Percentiles rank a stretch among this genome's conserved stretches.
phyloP scores from a whole-genome alignment of 64 coral and sea anemone genomes.

The Platygyra sinensis region DNA sequence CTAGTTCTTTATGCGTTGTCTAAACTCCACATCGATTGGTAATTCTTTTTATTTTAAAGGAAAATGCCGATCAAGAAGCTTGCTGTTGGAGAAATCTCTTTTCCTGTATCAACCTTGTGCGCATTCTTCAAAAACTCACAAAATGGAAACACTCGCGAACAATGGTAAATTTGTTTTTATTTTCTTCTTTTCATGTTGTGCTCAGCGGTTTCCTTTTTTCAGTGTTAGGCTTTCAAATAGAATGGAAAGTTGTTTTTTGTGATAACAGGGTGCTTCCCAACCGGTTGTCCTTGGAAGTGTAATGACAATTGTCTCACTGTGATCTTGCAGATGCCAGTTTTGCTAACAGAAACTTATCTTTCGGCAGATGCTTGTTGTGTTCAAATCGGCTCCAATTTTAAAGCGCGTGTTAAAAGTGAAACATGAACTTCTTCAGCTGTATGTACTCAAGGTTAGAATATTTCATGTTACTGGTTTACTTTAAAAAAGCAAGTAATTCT shows the following conservation, averaged over 20 bases:
- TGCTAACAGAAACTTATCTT: neutral
- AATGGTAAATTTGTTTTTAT: conserved; percentile 49
- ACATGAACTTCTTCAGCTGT: conserved; percentile 92
- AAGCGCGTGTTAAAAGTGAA: conserved; percentile 95
- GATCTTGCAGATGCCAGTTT: no score
- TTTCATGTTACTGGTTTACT: neutral
- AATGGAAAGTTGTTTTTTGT: no score
- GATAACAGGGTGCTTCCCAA: neutral
- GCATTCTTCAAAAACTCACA: conserved; percentile 96
- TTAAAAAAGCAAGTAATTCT: no score
- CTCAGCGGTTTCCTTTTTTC: neutral
- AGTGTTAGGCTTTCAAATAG: neutral
- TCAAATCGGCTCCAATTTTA: conserved; percentile 95
- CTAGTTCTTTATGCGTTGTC: neutral
- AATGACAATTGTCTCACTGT: no score
- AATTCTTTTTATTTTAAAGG: conserved; percentile 59
- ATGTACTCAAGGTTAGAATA: conserved; percentile 80
- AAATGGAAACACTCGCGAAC: conserved; percentile 99
- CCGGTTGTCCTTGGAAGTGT: neutral
- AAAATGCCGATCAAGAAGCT: conserved; percentile 83
- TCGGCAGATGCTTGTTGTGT: conserved; percentile 97
- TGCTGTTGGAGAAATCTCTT: conserved; percentile 98
- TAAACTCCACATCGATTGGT: no score
- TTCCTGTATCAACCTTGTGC: conserved; percentile 93
- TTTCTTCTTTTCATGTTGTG: neutral